Percentiles rank a stretch among this genome's conserved stretches.
These are phyloP conservation scores for Enteromius paludinosus DNA, from an alignment of 2,797 vertebrate genomes.

Conservation along the genomic window DNA sequence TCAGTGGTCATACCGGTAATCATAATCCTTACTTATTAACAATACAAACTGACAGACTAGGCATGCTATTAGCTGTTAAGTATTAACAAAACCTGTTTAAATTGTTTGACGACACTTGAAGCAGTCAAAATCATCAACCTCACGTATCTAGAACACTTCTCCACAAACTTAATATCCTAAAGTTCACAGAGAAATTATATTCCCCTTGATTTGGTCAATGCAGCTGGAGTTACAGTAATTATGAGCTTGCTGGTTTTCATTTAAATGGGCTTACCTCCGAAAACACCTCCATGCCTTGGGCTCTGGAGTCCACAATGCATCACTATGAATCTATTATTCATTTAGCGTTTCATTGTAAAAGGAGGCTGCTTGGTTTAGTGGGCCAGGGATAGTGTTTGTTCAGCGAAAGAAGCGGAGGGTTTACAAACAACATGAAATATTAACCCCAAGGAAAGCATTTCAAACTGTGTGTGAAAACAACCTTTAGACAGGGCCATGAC, in stretches of 20 bases:
- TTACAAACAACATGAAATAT: conserved; percentile 50
- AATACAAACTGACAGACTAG: background rate
- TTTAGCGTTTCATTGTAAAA: conserved; percentile 24
- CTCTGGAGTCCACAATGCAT: conserved; percentile 1
- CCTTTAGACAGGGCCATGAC: conserved; percentile 48
- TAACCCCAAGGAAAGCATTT: conserved; percentile 33
- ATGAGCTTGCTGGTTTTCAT: conserved; percentile 7
- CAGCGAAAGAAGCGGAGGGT: conserved; percentile 4
- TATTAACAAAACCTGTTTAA: conserved; percentile 11
- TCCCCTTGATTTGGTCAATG: background rate
- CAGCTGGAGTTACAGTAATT: conserved; percentile 30
- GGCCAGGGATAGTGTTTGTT: conserved; percentile 21
- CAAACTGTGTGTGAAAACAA: conserved; percentile 27
- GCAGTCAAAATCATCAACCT: background rate
- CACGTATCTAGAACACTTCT: background rate
- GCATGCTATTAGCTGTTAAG: background rate
- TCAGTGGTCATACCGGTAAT: background rate
- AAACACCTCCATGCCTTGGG: background rate
- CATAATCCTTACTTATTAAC: background rate
- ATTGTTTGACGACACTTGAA: background rate
- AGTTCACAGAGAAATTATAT: background rate
- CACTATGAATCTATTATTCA: conserved; percentile 43
- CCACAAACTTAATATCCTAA: background rate
- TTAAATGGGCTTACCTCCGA: conserved; percentile 10
- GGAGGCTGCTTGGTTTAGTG: conserved; percentile 24